phyloP scores from a whole-genome alignment of 2,797 vertebrate species.

The Coendou prehensilis region DNA sequence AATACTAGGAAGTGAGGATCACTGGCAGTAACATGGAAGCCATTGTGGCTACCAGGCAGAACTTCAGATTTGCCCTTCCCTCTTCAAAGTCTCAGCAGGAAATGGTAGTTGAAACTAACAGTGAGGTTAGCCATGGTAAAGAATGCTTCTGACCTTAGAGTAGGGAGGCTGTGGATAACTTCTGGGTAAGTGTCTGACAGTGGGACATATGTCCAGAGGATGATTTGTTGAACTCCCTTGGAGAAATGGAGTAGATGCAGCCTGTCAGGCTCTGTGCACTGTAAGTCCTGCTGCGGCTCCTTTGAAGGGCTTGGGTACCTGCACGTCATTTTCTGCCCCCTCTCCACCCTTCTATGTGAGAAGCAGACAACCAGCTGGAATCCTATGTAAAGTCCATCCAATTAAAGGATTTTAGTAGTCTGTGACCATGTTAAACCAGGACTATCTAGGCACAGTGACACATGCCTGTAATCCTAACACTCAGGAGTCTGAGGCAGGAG shows the following conservation, averaged over 20 bases:
- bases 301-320: not conserved
- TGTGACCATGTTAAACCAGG: constrained; percentile 9
- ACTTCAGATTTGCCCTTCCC: not conserved
- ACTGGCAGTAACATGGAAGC: not conserved
- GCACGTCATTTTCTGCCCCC: not conserved
- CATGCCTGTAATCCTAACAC: not conserved
- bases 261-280: not conserved
- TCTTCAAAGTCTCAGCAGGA: not conserved
- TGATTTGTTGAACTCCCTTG: not conserved
- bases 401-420: not conserved
- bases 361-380: not conserved
- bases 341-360: not conserved
- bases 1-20: not conserved
- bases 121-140: not conserved
- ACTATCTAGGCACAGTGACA: not conserved
- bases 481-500: not conserved
- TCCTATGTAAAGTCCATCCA: not conserved
- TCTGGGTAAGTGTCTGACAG: not conserved
- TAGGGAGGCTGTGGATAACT: not conserved
- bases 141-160: not conserved
- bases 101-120: not conserved
- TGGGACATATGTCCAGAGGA: not conserved
- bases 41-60: not conserved
- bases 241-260: not conserved
- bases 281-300: not conserved